phyloP scores from a whole-genome alignment of 2,113 vertebrate species.

The Zeus faber region DNA sequence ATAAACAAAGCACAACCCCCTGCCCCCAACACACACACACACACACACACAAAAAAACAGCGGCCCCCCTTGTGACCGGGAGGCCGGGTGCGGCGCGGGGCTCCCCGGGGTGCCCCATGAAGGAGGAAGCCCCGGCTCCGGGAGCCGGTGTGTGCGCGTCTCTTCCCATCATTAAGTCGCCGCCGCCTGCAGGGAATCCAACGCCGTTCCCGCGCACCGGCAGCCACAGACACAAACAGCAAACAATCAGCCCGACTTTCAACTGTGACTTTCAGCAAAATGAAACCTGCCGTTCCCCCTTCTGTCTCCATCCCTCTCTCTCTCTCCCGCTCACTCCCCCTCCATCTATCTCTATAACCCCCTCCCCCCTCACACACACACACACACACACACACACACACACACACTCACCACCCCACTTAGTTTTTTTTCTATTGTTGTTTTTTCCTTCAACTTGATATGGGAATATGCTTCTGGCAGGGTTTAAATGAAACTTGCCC shows the following conservation, averaged over 20 bases:
- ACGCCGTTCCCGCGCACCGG: slow-evolving; percentile 54
- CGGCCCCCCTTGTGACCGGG: slow-evolving; percentile 56
- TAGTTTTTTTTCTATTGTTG: too few relatives aligned
- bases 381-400: background rate
- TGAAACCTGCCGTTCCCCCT: slow-evolving; percentile 36
- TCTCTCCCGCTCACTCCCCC: too few relatives aligned
- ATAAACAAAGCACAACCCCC: slow-evolving; percentile 25
- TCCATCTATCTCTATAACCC: too few relatives aligned
- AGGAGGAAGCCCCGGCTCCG: slow-evolving; percentile 47
- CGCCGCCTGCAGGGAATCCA: slow-evolving; percentile 56
- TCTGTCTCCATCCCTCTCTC: slow-evolving; percentile 16
- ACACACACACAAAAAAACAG: slow-evolving; percentile 7
- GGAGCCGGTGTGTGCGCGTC: slow-evolving; percentile 35
- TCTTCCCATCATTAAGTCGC: slow-evolving; percentile 61
- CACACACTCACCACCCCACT: slow-evolving; percentile 11
- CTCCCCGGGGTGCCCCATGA: slow-evolving; percentile 21
- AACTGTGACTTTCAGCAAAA: slow-evolving; percentile 65
- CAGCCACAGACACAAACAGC: slow-evolving; percentile 54
- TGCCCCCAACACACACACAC: background rate
- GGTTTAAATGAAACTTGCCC: slow-evolving; percentile 75
- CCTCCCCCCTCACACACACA: too few relatives aligned
- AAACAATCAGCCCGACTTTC: slow-evolving; percentile 70
- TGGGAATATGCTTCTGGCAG: slow-evolving; percentile 63
- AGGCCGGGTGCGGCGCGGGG: slow-evolving; percentile 39
- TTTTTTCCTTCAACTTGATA: slow-evolving; percentile 44